These are phyloP conservation scores for Pteria penguin DNA, from an alignment of 2,888 invertebrate species.

Conservation along the genomic window DNA sequence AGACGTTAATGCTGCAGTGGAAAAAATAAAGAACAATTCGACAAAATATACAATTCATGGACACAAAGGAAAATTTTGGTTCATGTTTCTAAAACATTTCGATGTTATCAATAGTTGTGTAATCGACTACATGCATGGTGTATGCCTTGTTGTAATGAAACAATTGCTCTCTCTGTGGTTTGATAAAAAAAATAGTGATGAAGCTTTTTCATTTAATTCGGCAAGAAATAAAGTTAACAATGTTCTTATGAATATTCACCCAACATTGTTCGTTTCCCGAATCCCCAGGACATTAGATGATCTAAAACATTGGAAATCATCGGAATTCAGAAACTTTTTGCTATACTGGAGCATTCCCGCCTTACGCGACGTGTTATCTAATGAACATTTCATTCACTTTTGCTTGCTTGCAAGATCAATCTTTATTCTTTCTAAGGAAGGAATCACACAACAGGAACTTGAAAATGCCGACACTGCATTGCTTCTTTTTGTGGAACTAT, in stretches of 20 bases:
- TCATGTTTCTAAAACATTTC: constrained; percentile 30
- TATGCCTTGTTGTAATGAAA: constrained; percentile 38
- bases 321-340: constrained; percentile 31
- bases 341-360: constrained; percentile 29
- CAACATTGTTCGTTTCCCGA: constrained; percentile 31
- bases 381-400: constrained; percentile 18
- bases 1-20: not conserved
- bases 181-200: constrained; percentile 19
- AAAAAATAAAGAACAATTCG: not conserved
- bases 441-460: constrained; percentile 5
- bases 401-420: constrained; percentile 6
- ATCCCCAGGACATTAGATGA: constrained; percentile 22
- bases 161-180: constrained; percentile 36
- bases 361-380: not conserved
- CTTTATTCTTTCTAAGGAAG: constrained; percentile 3
- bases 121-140: constrained; percentile 40
- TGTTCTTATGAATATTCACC: constrained; percentile 9
- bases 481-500: constrained; percentile 19
- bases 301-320: constrained; percentile 33
- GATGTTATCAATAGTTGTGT: constrained; percentile 32
- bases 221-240: constrained; percentile 13
- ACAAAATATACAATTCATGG: not conserved
- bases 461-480: constrained; percentile 1
- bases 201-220: constrained; percentile 17
- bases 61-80: constrained; percentile 39